Evolutionary conservation across 2,888 invertebrate genomes (phyloP).

Genomic region (Ophion ventricosus): DNA sequence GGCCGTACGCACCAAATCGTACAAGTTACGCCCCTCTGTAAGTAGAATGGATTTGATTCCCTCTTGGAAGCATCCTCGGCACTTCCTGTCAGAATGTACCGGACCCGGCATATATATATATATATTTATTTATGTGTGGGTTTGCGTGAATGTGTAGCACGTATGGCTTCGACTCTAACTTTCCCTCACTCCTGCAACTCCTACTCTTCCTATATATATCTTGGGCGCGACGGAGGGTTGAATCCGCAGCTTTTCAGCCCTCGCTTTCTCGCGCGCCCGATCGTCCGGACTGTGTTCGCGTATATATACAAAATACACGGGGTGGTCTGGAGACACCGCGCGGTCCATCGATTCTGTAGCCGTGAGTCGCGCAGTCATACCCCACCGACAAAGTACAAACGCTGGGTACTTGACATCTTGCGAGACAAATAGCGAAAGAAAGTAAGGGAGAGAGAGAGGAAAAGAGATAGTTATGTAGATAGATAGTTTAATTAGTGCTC

Average conservation of each 20-base stretch:
- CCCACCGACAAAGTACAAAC: not conserved
- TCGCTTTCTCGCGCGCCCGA: conserved; percentile 8
- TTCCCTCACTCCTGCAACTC: conserved; percentile 47
- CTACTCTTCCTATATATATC: conserved; percentile 50
- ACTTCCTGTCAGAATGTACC: conserved; percentile 22
- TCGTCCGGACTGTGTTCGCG: not conserved
- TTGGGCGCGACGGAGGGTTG: conserved; percentile 38
- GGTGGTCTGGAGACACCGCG: not conserved
- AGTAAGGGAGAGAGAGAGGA: too few relatives aligned
- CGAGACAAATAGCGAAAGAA: not conserved
- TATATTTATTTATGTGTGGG: conserved; percentile 10
- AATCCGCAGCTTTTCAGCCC: conserved; percentile 31
- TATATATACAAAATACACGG: not conserved
- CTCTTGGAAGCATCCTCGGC: not conserved
- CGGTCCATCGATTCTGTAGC: not conserved
- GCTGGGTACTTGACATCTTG: not conserved
- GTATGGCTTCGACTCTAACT: conserved; percentile 62
- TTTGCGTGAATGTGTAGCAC: too few relatives aligned
- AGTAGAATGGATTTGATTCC: not conserved
- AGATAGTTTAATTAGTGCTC: too few relatives aligned
- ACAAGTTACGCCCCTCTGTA: not conserved
- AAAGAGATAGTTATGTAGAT: too few relatives aligned
- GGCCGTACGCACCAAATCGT: not conserved
- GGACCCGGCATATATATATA: not conserved
- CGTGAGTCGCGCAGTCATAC: not conserved